Base-by-base conservation (phyloP, 2,113 vertebrate genomes). In the Macaca mulatta region DNA sequence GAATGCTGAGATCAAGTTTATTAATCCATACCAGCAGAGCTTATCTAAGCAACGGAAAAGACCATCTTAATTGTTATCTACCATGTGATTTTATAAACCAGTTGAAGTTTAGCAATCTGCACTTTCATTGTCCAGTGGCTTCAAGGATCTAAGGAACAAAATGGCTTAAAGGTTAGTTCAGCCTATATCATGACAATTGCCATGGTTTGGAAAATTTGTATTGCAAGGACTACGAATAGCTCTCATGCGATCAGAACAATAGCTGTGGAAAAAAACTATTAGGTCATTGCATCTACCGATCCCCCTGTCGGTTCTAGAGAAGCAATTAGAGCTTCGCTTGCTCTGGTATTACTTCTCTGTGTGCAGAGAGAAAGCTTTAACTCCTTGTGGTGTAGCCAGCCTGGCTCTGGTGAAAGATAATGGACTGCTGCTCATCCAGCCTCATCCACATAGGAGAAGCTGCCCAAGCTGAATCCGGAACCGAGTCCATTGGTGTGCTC, bases 181-280 rank as follows among this genome's bases (percentile, higher is more conserved):
- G 90, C 57, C 88, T 64, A 38, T 93, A 92, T 83, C 52, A 67
- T 40, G 48, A 82, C n/a, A 80, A 96, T 52, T 86, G 74, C 35
- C n/a, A 92, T 38, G 67, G 80, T 96, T 95, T 94, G 96, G 97
- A 96, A 97, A 97, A 57, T 96, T 85, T 93, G 61, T 81, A 96
- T 87, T 96, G 59, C 74, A 81, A 96, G 64, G 77, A 89, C 87
- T 45, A 95, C 84, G 7, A 32, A 90, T 79, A 94, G 89, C 81
- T 70, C 84, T 96, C 96, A 94, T 13, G 69, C 97, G 96, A 97
- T 95, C 79, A 75, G 91, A 95, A 97, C 83, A 97, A 97, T 57
- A 96, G 81, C 96, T 97, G 89, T 98, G 97, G 98, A 97, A 98
- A 98, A 97, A 98, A 93, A 89, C 97, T 22, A 83, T 97, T 97